phyloP scores from a whole-genome alignment of 2,888 invertebrate species.

The Himalopsyche japonica region DNA sequence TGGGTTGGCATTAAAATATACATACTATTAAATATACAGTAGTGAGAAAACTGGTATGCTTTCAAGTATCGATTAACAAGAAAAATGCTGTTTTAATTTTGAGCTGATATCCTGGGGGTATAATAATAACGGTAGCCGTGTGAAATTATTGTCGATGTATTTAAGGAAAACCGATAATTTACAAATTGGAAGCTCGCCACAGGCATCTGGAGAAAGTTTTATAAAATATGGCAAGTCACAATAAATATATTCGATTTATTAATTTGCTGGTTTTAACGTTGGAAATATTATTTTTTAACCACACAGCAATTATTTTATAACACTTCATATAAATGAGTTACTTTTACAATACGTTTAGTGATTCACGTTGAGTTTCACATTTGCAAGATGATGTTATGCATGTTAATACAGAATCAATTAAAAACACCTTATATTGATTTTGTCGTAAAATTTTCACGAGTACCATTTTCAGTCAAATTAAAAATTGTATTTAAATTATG shows the following conservation, averaged over 20 bases:
- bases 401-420: no score
- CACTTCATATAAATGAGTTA: no score
- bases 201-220: neutral
- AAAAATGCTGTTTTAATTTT: neutral
- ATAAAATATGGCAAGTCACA: neutral
- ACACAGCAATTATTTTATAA: no score
- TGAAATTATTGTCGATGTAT: neutral
- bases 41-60: neutral
- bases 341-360: no score
- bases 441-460: no score
- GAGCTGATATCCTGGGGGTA: neutral
- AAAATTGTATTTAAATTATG: no score
- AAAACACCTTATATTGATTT: no score
- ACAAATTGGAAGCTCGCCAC: neutral
- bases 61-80: neutral
- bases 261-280: neutral
- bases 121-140: neutral
- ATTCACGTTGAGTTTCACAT: no score
- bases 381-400: no score
- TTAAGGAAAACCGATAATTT: neutral
- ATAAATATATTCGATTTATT: neutral
- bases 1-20: no score
- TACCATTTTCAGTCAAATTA: no score
- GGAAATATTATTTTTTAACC: neutral
- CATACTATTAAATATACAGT: neutral